Conservation (phyloP, 2,113 vertebrate species). For the Nematolebias whitei region DNA sequence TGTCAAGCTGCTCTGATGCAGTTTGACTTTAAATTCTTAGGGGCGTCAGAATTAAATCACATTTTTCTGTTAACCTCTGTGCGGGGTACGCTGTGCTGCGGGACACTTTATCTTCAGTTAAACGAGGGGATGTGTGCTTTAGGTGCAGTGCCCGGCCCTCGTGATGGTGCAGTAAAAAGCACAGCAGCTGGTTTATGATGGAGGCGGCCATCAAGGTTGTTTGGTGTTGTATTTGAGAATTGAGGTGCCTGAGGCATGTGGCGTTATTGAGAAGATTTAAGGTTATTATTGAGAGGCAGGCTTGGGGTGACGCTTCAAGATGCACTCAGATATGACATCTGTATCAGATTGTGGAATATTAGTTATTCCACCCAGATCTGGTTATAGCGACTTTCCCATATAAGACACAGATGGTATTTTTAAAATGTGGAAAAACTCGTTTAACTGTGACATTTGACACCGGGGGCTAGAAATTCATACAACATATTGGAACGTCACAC, state of each 20-base stretch:
- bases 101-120: conserved; percentile 27
- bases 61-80: conserved; percentile 18
- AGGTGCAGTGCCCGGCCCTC: conserved; percentile 25
- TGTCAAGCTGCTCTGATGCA: conserved; percentile 47
- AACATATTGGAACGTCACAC: no score
- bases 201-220: conserved; percentile 26
- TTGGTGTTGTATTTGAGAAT: conserved; percentile 50
- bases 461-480: no score
- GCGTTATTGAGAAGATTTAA: conserved; percentile 37
- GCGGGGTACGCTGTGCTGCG: conserved; percentile 17
- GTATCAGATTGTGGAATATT: conserved; percentile 43
- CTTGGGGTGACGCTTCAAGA: conserved; percentile 18
- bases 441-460: background rate
- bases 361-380: conserved; percentile 27
- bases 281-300: conserved; percentile 50
- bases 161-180: conserved; percentile 40
- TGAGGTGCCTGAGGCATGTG: conserved; percentile 45
- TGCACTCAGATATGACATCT: conserved; percentile 39
- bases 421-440: background rate
- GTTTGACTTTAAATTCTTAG: conserved; percentile 49
- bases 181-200: conserved; percentile 39
- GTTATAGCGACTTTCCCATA: background rate
- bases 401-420: background rate
- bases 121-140: conserved; percentile 35
- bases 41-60: conserved; percentile 33